phyloP scores from a whole-genome alignment of 2,888 invertebrate genomes.

The Xylota sylvarum region DNA sequence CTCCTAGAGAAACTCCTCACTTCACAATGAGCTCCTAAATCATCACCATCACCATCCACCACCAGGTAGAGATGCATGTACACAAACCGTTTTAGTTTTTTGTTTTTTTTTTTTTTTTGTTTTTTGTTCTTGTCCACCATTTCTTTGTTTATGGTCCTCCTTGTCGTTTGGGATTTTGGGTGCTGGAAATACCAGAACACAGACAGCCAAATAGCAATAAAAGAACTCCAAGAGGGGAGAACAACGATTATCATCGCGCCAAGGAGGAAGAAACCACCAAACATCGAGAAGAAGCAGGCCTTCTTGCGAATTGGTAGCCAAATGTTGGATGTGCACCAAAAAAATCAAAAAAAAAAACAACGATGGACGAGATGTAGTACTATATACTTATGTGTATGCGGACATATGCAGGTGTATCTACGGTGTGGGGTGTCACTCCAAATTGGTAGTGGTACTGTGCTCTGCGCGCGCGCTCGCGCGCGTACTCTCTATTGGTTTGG shows the following conservation, averaged over 20 bases:
- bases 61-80: constrained; percentile 25
- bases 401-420: constrained; percentile 71
- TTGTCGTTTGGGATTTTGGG: constrained; percentile 56
- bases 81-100: constrained; percentile 10
- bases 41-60: constrained; percentile 63
- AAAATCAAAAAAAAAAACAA: constrained; percentile 1
- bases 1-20: constrained; percentile 71
- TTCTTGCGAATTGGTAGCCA: constrained; percentile 69
- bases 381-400: constrained; percentile 38
- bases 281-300: constrained; percentile 17
- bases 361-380: constrained; percentile 14
- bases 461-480: constrained; percentile 37
- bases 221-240: constrained; percentile 43
- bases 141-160: constrained; percentile 67
- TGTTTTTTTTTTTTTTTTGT: constrained; percentile 16
- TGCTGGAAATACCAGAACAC: constrained; percentile 75
- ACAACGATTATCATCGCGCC: too few species aligned
- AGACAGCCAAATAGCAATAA: constrained; percentile 39
- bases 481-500: constrained; percentile 23
- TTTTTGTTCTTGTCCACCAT: constrained; percentile 16
- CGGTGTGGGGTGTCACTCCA: constrained; percentile 75
- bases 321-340: constrained; percentile 34
- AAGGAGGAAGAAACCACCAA: too few species aligned
- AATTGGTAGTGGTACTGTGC: constrained; percentile 59
- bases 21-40: constrained; percentile 75